Evolutionary conservation across 2,113 vertebrate genomes (phyloP), one percentile per base, ranked within the genome.

Genomic region (Catharus minimus): DNA sequence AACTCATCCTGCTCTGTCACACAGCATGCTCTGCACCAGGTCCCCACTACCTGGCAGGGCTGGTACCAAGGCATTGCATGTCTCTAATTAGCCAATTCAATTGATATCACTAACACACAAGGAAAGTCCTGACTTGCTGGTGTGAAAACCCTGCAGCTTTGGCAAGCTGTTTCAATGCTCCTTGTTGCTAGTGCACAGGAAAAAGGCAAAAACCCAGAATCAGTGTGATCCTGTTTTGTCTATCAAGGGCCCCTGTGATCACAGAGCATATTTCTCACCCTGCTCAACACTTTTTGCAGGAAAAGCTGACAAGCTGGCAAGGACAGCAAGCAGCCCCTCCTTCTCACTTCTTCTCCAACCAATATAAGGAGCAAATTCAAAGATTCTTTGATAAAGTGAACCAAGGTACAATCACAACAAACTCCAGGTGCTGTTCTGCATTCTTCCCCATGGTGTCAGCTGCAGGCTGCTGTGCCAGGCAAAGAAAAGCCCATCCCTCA

Each of bases 251-350:
- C 82, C 75, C 72, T 95, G 92, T 86, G 92, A 94, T 96, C 93
- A 79, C 92, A 95, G 86, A 95, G 76, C 77, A 68, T 95, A 95
- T 94, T 95, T 96, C 88, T 96, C 92, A 90, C 73, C 57, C 88
- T 84, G 82, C 65, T 95, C 68, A 90, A 93, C 57, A 38, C 82
- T 93, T 94, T 80, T 76, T 93, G 61, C 13, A 4, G 68, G 21
- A 90, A 90, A 53, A 91, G 36, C 76, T 94, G 92, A 84, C 77
- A 86, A 90, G 41, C 22, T 96, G 90, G 88, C 93, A 95, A 90
- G 86, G 80, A 88, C 68, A 78, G 65, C 62, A 65, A 60, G 69
- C 69, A 91, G 60, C 74, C 81, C 52, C 55, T 94, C 94, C 78
- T 89, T 88, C 47, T 79, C 19, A 11, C 36, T 94, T 44, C 75